Base-by-base conservation (phyloP, 2,888 invertebrate species). In the Tetranychus truncatus region DNA sequence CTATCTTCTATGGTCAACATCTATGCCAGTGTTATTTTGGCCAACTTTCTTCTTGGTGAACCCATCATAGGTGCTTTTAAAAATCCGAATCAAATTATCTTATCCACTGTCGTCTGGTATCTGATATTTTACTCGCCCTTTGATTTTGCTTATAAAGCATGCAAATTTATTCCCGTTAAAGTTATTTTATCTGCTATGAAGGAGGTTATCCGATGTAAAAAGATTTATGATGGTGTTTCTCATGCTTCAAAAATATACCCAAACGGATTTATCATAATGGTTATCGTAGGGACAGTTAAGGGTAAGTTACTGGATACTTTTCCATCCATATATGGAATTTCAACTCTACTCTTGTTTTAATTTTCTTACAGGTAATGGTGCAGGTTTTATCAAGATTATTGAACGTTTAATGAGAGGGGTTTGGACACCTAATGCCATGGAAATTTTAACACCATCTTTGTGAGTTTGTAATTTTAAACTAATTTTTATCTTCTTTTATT, bases 381-480 rank as follows among this genome's bases (percentile, higher is more conserved):
- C 95, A 75, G 95, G 94, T 67, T 92, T 99, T 82, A 91, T 94
- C 75, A 91, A 91, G 84, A 85, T 95, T 72, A 86, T 96, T 80
- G 99, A 99, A 84, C 87, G 99, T 78, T 88, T 99, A 34, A 89
- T 97, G 80, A 88, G 99, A 76, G 99, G 99, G 7, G 91, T 95
- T 45, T 99, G 99, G 99, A 92, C 95, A 75, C 99, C 99, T 8
- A 92, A 92, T 11, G 92, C 95, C 46, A 94, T 97, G 89, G 99
- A 99, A 84, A 90, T 97, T 80, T 92, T 99, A 89, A 93, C 95
- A 83, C 97, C 99, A 21, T 91, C 92, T 83, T 97, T 99, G 95
- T 97, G 86, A 88, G 94, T 88, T 78, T 76, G 74, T 11, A 6
- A 72, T n/a, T n/a, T 20, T 6, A 24, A 15, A n/a, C 3, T n/a